Percentiles rank a stretch among this genome's conserved stretches.
These are phyloP conservation scores for Cabera pusaria DNA, from an alignment of 2,888 invertebrate species.

Conservation along the genomic window DNA sequence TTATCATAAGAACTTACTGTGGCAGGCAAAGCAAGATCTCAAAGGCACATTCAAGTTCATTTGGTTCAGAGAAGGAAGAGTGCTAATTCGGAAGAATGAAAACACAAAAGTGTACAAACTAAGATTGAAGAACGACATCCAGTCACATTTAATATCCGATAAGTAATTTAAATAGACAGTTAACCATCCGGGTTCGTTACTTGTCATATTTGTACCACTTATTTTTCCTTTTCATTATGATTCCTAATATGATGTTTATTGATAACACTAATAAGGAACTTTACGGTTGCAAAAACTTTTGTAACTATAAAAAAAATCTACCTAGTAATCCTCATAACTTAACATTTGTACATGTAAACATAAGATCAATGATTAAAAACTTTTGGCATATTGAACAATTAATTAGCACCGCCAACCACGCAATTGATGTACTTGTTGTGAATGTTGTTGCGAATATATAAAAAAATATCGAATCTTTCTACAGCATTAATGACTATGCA, in stretches of 20 bases:
- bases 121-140: background rate
- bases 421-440: conserved; percentile 1
- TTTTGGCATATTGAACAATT: conserved; percentile 3
- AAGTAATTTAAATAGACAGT: no score
- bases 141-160: background rate
- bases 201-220: no score
- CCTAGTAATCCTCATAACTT: background rate
- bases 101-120: background rate
- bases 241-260: background rate
- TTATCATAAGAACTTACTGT: conserved; percentile 1
- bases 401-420: background rate
- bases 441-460: conserved; percentile 6
- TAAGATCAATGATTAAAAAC: conserved; percentile 5
- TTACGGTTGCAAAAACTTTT: background rate
- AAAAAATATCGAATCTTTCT: background rate
- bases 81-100: conserved; percentile 1
- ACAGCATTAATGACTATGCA: background rate
- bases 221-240: no score
- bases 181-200: background rate
- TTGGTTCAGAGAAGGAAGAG: conserved; percentile 4
- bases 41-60: background rate
- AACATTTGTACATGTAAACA: conserved; percentile 5
- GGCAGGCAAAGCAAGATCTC: conserved; percentile 5
- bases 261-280: background rate
- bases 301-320: background rate